Percentiles rank a stretch among this genome's conserved stretches.
Evolutionary conservation across 2,797 vertebrate species (phyloP).

Genomic region (Nyctalus aviator): DNA sequence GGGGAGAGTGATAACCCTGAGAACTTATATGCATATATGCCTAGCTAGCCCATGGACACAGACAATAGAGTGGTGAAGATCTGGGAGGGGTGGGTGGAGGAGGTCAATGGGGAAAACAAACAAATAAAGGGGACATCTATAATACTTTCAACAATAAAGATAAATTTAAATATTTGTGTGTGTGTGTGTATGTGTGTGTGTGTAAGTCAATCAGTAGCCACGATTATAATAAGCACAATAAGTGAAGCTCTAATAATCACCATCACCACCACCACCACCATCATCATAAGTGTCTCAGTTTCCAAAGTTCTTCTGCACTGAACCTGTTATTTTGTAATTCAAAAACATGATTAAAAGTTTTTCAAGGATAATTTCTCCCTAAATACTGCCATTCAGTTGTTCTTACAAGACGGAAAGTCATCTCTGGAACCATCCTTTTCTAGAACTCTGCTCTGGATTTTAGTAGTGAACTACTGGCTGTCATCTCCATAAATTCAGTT

Average conservation of each 20-base stretch:
- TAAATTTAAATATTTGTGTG: too few species aligned
- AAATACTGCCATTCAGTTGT: background rate
- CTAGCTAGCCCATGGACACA: too few species aligned
- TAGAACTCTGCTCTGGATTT: background rate
- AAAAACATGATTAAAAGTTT: background rate
- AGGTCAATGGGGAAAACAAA: too few species aligned
- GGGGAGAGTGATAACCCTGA: too few species aligned
- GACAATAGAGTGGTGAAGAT: too few species aligned
- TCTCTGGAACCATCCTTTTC: background rate
- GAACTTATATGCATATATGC: too few species aligned
- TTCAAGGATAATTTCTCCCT: background rate
- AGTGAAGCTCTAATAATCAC: background rate
- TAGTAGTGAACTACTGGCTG: background rate
- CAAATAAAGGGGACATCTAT: too few species aligned
- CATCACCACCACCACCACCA: background rate
- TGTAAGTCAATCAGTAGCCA: background rate
- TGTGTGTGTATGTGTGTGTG: too few species aligned
- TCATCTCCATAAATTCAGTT: background rate
- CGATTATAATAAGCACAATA: background rate
- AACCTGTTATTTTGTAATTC: background rate
- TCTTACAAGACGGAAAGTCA: background rate
- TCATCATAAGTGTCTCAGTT: background rate
- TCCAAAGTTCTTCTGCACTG: background rate
- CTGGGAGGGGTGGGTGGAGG: too few species aligned
- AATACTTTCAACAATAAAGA: too few species aligned